Evolutionary conservation across 2,797 vertebrate genomes (phyloP).

Genomic region (Geotrypetes seraphini): DNA sequence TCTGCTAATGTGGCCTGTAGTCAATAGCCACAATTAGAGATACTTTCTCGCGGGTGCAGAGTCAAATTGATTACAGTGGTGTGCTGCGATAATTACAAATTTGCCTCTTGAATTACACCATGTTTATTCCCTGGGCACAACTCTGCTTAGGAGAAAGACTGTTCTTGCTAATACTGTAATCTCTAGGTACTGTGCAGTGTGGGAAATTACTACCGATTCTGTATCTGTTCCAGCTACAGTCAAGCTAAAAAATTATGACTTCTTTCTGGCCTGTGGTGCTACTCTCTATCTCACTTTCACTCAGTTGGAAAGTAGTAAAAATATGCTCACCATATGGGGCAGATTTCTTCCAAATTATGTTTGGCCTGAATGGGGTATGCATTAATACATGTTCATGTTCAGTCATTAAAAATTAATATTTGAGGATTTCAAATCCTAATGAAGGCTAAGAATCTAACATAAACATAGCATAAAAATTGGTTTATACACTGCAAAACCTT

Average conservation of each 20-base stretch:
- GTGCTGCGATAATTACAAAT: conserved; percentile 36
- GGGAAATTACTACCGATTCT: conserved; percentile 17
- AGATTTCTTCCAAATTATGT: too few species aligned
- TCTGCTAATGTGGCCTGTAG: conserved; percentile 30
- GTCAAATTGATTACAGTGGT: conserved; percentile 36
- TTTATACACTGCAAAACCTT: too few species aligned
- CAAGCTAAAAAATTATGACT: conserved; percentile 25
- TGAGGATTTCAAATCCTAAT: too few species aligned
- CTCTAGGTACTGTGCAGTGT: conserved; percentile 19
- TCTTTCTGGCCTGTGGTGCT: too few species aligned
- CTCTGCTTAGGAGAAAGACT: conserved; percentile 20
- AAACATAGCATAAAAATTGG: too few species aligned
- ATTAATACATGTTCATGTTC: too few species aligned
- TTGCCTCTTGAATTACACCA: conserved; percentile 25
- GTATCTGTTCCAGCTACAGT: conserved; percentile 19
- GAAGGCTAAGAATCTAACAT: too few species aligned
- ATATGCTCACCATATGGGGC: too few species aligned
- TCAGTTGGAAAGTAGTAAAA: too few species aligned
- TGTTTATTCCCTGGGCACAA: conserved; percentile 39
- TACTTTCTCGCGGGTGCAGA: conserved; percentile 21
- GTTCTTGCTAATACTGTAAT: conserved; percentile 14
- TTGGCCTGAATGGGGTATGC: too few species aligned
- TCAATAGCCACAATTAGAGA: conserved; percentile 35
- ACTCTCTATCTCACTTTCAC: too few species aligned
- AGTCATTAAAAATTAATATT: too few species aligned